Conservation (phyloP, 35 echinoderm and acorn worm genomes). For the Lytechinus pictus region DNA sequence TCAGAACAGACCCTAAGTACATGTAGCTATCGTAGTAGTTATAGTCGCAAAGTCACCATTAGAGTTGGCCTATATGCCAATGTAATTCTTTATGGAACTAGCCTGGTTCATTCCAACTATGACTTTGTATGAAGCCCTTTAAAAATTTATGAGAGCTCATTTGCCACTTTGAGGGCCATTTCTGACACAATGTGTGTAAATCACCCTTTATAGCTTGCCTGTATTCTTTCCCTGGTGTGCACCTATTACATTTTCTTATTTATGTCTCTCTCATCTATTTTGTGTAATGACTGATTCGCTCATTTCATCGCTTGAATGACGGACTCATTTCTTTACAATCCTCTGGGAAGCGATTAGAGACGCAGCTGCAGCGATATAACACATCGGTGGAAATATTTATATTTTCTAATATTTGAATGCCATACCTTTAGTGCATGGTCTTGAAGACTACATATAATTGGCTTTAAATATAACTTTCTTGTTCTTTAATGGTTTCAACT, state of each 20-base stretch:
- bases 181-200: too few species aligned
- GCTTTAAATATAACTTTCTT: too few species aligned
- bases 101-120: too few species aligned
- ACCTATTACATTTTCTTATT: background rate
- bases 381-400: background rate
- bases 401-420: background rate
- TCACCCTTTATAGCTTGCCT: background rate
- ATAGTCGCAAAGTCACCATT: too few species aligned
- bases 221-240: background rate
- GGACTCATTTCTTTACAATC: background rate
- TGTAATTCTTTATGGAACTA: too few species aligned
- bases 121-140: too few species aligned
- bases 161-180: too few species aligned
- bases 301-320: background rate
- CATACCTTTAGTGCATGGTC: background rate
- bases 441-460: background rate
- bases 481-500: too few species aligned
- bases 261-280: background rate
- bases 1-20: too few species aligned
- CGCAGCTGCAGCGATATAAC: background rate
- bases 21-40: too few species aligned
- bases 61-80: too few species aligned
- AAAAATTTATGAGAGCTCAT: too few species aligned
- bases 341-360: background rate
- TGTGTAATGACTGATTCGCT: background rate